Evolutionary conservation across 2,888 invertebrate species (phyloP).

Genomic region (Lymantria dispar): DNA sequence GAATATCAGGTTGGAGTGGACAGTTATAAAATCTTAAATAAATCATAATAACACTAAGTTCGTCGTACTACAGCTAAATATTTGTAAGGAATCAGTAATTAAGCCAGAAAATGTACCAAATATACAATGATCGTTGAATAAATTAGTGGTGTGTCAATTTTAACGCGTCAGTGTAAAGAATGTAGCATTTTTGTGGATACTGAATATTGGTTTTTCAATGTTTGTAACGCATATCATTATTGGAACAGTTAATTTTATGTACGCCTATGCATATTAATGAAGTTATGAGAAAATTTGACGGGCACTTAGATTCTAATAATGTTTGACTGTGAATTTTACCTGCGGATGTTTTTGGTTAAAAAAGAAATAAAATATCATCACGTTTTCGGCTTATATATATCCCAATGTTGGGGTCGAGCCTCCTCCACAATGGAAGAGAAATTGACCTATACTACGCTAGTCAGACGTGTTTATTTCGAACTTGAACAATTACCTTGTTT

Average conservation of each 20-base stretch:
- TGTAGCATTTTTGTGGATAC: conserved; percentile 64
- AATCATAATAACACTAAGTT: conserved; percentile 33
- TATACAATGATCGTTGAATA: conserved; percentile 65
- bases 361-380: too few species aligned
- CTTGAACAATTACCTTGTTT: too few species aligned
- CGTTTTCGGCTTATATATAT: too few species aligned
- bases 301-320: neutral
- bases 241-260: conserved; percentile 14
- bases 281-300: conserved; percentile 16
- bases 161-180: conserved; percentile 68
- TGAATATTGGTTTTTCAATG: conserved; percentile 41
- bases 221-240: conserved; percentile 44
- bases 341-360: neutral
- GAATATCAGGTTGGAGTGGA: too few species aligned
- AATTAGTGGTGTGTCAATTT: conserved; percentile 70
- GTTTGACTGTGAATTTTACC: too few species aligned
- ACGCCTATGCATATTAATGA: conserved; percentile 27
- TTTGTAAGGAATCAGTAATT: conserved; percentile 69
- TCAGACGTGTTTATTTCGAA: too few species aligned
- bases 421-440: too few species aligned
- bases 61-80: conserved; percentile 58
- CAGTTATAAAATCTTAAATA: too few species aligned
- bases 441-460: too few species aligned
- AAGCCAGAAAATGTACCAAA: conserved; percentile 54
- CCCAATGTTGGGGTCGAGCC: too few species aligned